These are phyloP conservation scores for Coelopa pilipes DNA, from an alignment of 2,888 invertebrate species.

Conservation along the genomic window DNA sequence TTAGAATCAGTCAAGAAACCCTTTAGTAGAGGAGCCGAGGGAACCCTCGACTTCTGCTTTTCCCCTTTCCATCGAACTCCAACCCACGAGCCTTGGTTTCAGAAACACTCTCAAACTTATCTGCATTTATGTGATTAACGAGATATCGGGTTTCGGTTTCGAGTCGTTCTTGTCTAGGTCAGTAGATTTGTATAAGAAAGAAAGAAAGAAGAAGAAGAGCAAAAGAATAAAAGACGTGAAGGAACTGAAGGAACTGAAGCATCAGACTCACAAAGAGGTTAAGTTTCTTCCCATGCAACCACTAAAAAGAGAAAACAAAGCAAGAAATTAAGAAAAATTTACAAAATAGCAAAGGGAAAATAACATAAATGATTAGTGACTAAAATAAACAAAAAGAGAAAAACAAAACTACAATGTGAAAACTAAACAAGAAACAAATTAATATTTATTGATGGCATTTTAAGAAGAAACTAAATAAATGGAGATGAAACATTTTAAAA, in stretches of 20 bases:
- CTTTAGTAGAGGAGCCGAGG: no score
- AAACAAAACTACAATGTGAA: slow-evolving; percentile 18
- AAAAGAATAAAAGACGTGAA: background rate
- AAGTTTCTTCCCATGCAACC: background rate
- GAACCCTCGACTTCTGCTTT: no score
- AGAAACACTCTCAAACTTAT: no score
- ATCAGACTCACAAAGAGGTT: no score
- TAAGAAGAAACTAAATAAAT: slow-evolving; percentile 22
- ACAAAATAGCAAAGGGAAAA: background rate
- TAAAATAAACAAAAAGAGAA: background rate
- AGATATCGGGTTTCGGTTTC: no score
- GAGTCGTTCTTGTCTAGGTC: no score
- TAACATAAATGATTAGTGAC: background rate
- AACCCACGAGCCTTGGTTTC: no score
- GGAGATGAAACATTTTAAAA: slow-evolving; percentile 15
- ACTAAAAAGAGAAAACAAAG: background rate
- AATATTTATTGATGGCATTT: slow-evolving; percentile 2
- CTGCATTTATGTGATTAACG: no score
- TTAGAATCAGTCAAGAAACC: no score
- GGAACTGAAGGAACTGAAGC: no score
- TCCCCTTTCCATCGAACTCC: no score
- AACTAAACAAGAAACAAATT: background rate
- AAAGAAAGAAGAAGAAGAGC: slow-evolving; percentile 13
- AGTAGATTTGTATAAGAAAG: slow-evolving; percentile 14
- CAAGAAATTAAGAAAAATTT: slow-evolving; percentile 1